phyloP scores from a whole-genome alignment of 2,113 vertebrate species.

The Psittacus erithacus region DNA sequence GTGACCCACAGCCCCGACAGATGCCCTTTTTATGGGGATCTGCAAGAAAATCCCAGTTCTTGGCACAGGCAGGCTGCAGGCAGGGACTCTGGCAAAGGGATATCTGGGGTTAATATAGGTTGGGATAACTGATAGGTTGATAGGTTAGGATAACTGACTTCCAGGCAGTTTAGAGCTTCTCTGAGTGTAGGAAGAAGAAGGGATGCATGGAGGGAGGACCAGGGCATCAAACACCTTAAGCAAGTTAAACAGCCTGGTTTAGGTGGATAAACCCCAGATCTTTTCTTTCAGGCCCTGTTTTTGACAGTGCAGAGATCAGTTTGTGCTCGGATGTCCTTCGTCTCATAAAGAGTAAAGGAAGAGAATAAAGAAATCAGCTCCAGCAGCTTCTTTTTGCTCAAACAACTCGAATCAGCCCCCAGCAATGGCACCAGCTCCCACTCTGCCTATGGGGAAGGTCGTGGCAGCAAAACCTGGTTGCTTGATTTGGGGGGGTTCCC shows the following conservation, averaged over 20 bases:
- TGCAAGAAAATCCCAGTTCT: not conserved
- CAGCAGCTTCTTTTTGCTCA: not conserved
- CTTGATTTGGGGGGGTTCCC: not conserved
- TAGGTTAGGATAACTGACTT: not conserved
- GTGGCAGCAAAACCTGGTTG: not conserved
- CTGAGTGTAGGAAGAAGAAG: not conserved
- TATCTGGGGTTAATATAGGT: not conserved
- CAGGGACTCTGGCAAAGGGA: not conserved
- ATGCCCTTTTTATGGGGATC: not conserved
- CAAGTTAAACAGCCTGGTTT: not conserved
- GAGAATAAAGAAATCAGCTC: not conserved
- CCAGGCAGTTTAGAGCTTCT: not conserved
- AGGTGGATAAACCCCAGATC: not conserved
- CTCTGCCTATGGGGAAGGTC: not conserved
- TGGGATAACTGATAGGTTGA: no score
- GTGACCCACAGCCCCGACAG: not conserved
- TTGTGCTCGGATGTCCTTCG: not conserved
- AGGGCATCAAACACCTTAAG: not conserved
- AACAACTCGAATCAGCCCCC: accelerated
- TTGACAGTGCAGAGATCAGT: not conserved
- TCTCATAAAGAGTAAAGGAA: not conserved
- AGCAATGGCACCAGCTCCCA: not conserved
- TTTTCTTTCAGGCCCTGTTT: not conserved
- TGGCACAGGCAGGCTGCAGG: not conserved
- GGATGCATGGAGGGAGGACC: not conserved